A percentile compares a stretch with the other conserved stretches of the same genome.
Evolutionary conservation across 2,888 invertebrate species (phyloP).

Genomic region (Villa cingulata): DNA sequence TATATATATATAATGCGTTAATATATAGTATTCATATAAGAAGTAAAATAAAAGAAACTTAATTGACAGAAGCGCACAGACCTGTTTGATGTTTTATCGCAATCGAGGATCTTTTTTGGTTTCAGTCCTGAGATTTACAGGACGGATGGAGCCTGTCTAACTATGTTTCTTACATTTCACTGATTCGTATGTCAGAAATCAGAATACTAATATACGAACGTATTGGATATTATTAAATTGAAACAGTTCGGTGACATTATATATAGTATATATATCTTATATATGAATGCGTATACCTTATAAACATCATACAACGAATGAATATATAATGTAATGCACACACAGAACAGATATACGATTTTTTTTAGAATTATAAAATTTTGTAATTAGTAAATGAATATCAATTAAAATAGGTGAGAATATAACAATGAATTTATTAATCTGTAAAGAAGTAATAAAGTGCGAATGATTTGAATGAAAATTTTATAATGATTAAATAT

Average conservation of each 20-base stretch:
- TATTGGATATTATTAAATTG: background rate
- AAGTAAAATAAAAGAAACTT: slow-evolving; percentile 17
- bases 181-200: background rate
- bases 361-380: too few species aligned
- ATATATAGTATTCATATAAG: background rate
- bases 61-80: slow-evolving; percentile 23
- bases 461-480: too few species aligned
- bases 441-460: too few species aligned
- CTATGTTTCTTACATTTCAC: slow-evolving; percentile 6
- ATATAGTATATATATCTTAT: too few species aligned
- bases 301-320: too few species aligned
- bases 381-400: background rate
- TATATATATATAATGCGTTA: too few species aligned
- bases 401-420: background rate
- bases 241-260: background rate
- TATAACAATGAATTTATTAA: background rate
- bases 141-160: slow-evolving; percentile 8
- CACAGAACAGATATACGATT: too few species aligned
- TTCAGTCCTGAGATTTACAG: slow-evolving; percentile 6
- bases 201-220: too few species aligned
- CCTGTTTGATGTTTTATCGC: slow-evolving; percentile 21
- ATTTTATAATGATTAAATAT: too few species aligned
- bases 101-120: slow-evolving; percentile 13
- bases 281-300: too few species aligned
- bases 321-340: too few species aligned